Evolutionary conservation across 2,797 vertebrate genomes (phyloP), one percentile per base, ranked within the genome.

Genomic region (Adrianichthys oophorus): DNA sequence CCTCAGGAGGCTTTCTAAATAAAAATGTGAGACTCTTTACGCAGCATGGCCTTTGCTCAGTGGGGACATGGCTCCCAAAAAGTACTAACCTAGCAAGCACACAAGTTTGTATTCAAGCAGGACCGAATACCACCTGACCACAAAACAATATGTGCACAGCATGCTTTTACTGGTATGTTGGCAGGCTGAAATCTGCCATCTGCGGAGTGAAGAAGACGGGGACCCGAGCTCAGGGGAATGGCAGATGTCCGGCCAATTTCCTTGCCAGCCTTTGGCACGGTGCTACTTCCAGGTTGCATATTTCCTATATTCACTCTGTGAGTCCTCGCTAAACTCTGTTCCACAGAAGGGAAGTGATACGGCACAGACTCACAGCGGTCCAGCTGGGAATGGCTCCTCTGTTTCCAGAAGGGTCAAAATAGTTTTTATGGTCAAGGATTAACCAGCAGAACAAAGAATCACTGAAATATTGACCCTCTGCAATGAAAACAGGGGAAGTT

Each of bases 121-220:
- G 80, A 84, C 41, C 88, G 62, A 76, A 75, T 0, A 85, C 14
- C 4, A 41, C 24, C 7, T 88, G 70, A 37, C 76, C 62, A 51
- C 59, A 82, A 18, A 79, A 86, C 76, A 96, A 85, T 80, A 94
- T 0, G 16, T 93, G 93, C 52, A 92, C 62, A 1, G 76, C 62
- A 0, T 67, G 65, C 52, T 96, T 96, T 79, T 94, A 92, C 82
- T 92, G 91, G 51, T 93, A 92, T 16, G 94, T 96, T 52, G 94
- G 96, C 76, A 93, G 76, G 83, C 90, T 83, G n/a, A 95, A 93
- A 65, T 96, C 85, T 43, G 92, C 47, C 64, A 54, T 68, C 77
- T 97, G 95, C 52, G 95, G 75, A 1, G 49, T 56, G 0, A 93
- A 88, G 41, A 94, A 95, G 81, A 97, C 83, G 37, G 96, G 84